Evolutionary conservation across 2,113 vertebrate genomes (phyloP), one percentile per base, ranked within the genome.

Genomic region (Oxygymnocypris stewartii): DNA sequence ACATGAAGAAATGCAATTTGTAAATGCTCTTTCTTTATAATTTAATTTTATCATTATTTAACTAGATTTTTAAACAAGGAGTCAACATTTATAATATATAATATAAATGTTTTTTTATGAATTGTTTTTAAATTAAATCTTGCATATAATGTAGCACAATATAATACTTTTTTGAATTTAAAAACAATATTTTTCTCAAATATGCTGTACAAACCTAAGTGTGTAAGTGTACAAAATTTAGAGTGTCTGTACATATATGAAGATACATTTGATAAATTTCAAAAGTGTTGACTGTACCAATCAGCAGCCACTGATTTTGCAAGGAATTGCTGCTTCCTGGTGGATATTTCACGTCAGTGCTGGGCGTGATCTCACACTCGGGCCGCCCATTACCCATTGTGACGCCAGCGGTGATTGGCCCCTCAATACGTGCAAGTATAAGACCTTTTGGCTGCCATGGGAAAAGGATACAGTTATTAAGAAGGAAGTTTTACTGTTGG

Each of bases 221-320:
- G n/a, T 73, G 69, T 40, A 73, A 40, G 4, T 71, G 3, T 10
- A 14, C 1, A 4, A 71, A 37, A 37, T 37, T 18, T 69, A 20
- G 8, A 73, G 18, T 42, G 9, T 82, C 67, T 47, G 51, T 42
- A 71, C 51, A 65, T 73, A 42, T 54, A 35, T 73, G 77, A 4
- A 9, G 59, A 13, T 35, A 59, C 16, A 37, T 61, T 49, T 40
- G 28, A n/a, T n/a, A n/a, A n/a, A n/a, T n/a, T n/a, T n/a, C 37
- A 9, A 54, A 61, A 14, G 65, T 47, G 85, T 59, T 69, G 37
- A 25, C 92, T 80, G 54, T 88, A 99, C 98, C 98, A 80, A 99
- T 98, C 1, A 99, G 95, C 31, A 99, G 93, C 98, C 98, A 99
- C 88, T 98, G 97, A 94, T 96, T 98, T 37, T 94, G 96, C 23